phyloP scores from a whole-genome alignment of 2,113 vertebrate genomes.

The Rhea pennata region DNA sequence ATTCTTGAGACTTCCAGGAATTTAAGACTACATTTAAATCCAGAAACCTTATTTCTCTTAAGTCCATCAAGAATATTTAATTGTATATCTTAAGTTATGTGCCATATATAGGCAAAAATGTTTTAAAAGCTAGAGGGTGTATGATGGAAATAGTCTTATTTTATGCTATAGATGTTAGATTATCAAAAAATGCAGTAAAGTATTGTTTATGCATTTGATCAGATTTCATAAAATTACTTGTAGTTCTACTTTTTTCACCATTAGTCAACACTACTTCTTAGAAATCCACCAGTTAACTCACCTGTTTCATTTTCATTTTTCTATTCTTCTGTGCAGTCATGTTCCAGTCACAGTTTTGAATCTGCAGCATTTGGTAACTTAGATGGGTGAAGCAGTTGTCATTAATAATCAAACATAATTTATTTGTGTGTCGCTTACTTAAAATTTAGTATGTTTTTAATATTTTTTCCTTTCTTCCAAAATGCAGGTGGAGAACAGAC shows the following conservation, averaged over 20 bases:
- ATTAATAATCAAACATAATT: background rate
- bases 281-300: background rate
- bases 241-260: background rate
- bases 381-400: background rate
- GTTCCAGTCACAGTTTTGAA: background rate
- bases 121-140: background rate
- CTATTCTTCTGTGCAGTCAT: background rate
- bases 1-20: background rate
- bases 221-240: background rate
- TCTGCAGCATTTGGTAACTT: background rate
- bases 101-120: background rate
- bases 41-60: background rate
- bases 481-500: slow-evolving; percentile 94
- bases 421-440: slow-evolving; percentile 22
- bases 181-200: background rate
- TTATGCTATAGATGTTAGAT: background rate
- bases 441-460: slow-evolving; percentile 46
- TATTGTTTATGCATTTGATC: background rate
- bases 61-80: background rate
- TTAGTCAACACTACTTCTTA: background rate
- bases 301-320: background rate
- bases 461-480: slow-evolving; percentile 43
- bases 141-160: background rate
- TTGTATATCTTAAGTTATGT: background rate
- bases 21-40: background rate